phyloP scores from a whole-genome alignment of 2,888 invertebrate species.

The Congeria kusceri region DNA sequence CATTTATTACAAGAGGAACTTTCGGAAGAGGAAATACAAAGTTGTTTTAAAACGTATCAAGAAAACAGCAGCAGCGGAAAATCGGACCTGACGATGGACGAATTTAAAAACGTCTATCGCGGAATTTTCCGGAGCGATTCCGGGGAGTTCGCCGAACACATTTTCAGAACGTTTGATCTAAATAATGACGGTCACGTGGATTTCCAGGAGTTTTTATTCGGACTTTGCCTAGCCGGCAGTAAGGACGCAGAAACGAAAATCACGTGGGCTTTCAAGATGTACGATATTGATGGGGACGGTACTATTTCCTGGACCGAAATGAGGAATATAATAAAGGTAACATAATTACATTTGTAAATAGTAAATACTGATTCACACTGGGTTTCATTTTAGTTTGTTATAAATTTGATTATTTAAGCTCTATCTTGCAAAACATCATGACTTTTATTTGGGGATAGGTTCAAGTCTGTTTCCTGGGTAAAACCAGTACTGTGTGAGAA shows the following conservation, averaged over 20 bases:
- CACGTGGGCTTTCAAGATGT: conserved; percentile 69
- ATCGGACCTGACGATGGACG: conserved; percentile 51
- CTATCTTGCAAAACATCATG: no score
- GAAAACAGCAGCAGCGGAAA: conserved; percentile 52
- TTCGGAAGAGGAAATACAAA: conserved; percentile 54
- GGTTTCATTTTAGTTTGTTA: no score
- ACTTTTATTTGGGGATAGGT: no score
- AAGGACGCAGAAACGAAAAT: conserved; percentile 61
- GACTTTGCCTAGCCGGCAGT: conserved; percentile 63
- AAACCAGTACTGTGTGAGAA: no score
- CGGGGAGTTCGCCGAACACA: conserved; percentile 65
- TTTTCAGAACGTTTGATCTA: conserved; percentile 67
- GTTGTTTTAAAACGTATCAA: conserved; percentile 47
- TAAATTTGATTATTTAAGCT: no score
- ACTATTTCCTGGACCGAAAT: conserved; percentile 66
- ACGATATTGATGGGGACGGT: conserved; percentile 69
- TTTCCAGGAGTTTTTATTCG: conserved; percentile 67
- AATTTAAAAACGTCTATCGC: conserved; percentile 64
- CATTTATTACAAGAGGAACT: conserved; percentile 42
- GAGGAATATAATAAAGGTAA: conserved; percentile 62
- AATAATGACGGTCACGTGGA: conserved; percentile 64
- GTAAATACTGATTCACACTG: no score
- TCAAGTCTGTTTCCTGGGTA: no score
- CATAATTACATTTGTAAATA: no score
- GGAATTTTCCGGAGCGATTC: conserved; percentile 62